phyloP scores from a whole-genome alignment of 1,140 invertebrate species.

The Watersipora subatra region DNA sequence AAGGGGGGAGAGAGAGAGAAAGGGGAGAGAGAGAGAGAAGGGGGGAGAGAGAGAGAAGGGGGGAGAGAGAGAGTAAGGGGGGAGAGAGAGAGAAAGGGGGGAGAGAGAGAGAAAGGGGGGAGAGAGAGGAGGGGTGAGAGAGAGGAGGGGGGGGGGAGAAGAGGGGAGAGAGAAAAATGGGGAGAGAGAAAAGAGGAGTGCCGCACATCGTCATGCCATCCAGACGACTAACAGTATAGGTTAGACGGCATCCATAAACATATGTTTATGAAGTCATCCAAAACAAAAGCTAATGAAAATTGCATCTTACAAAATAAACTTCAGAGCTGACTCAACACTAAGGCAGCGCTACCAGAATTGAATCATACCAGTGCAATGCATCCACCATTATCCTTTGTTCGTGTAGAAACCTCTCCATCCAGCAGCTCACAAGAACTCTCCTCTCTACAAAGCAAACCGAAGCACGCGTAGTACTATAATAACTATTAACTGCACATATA shows the following conservation, averaged over 20 bases:
- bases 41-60: neutral
- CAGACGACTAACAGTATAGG: too few relatives aligned
- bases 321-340: too few relatives aligned
- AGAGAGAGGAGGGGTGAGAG: neutral
- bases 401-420: constrained; percentile 78
- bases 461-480: too few relatives aligned
- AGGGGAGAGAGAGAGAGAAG: too few relatives aligned
- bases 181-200: neutral
- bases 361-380: constrained; percentile 73
- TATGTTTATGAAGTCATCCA: too few relatives aligned
- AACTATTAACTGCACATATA: too few relatives aligned
- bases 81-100: neutral
- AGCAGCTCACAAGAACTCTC: constrained; percentile 49
- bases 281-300: too few relatives aligned
- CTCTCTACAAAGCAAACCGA: constrained; percentile 17
- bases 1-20: too few relatives aligned
- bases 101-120: neutral
- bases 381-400: constrained; percentile 70
- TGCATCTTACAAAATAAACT: too few relatives aligned
- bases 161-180: neutral
- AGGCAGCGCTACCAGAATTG: too few relatives aligned
- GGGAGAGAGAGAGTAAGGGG: neutral
- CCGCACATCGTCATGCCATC: neutral
- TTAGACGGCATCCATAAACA: too few relatives aligned
- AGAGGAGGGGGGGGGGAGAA: neutral